Evolutionary conservation across 2,888 invertebrate species (phyloP), one percentile per base, ranked within the genome.

Genomic region (Mechanitis messenoides): DNA sequence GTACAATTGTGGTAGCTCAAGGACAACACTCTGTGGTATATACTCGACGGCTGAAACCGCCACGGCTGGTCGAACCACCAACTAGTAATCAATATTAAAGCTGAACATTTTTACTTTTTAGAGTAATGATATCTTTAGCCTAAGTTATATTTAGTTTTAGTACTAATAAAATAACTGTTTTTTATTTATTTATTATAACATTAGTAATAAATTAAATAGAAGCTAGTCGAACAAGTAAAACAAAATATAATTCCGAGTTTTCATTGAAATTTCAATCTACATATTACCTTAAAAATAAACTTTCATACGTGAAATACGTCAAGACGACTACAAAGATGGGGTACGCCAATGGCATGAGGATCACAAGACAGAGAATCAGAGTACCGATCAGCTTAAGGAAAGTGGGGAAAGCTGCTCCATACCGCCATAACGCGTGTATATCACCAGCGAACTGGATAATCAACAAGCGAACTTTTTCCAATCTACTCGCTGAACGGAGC

Each of bases 391-490:
- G 78, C 66, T 91, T 91, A 60, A 90, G 81, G 73, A 91, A 86
- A 45, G 90, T 90, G 12, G 90, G 90, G 73, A 90, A 89, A 0
- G 90, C 87, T 11, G 90, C 86, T 28, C 90, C 88, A 67, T 90
- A 85, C 55, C 79, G 82, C 90, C 90, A 91, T 46, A 91, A 73
- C 1, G 85, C 72, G 55, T 72, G 73, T 5, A 91, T 79, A 68
- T 91, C 90, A 46, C 75, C 67, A 4, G 74, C 74, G 66, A 90
- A 90, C 71, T 87, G 85, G 5, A 81, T 77, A 38, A 77, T 70
- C 12, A 85, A 67, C 53, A 88, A 75, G 46, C 80, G 78, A 59
- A 82, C 62, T 61, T 84, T 81, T 50, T 81, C 84, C 62, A 89
- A 68, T 46, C 75, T 72, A 53, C 85, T 77, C 54, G 88, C 83